Percentiles rank a stretch among this genome's conserved stretches.
phyloP scores from a whole-genome alignment of 35 echinoderm and acorn worm genomes.

The Patiria miniata region DNA sequence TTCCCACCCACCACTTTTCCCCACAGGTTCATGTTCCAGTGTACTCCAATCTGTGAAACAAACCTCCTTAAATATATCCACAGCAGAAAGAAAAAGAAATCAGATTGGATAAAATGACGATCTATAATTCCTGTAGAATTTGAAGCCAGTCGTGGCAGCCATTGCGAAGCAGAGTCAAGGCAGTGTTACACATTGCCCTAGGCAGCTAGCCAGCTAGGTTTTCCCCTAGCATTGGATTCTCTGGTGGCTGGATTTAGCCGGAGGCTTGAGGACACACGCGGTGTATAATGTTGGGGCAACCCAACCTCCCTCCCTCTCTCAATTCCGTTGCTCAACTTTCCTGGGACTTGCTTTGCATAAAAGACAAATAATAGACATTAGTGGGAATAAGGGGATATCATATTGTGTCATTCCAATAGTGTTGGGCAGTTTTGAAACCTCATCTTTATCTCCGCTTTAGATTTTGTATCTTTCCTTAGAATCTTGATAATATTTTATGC shows the following conservation, averaged over 20 bases:
- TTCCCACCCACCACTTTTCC: too few relatives aligned
- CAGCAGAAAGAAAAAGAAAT: too few relatives aligned
- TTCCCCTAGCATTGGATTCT: neutral
- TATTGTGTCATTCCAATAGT: too few relatives aligned
- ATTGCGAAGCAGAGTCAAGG: neutral
- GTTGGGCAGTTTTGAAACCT: too few relatives aligned
- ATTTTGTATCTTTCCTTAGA: too few relatives aligned
- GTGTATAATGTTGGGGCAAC: neutral
- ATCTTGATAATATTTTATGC: too few relatives aligned
- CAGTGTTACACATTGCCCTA: slow-evolving; percentile 15
- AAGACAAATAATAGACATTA: too few relatives aligned
- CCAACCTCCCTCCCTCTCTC: neutral
- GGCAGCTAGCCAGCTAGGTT: neutral
- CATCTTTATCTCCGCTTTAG: too few relatives aligned
- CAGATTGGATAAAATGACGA: neutral
- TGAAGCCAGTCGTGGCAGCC: neutral
- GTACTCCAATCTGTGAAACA: too few relatives aligned
- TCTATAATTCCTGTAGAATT: slow-evolving; percentile 10
- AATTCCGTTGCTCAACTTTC: neutral
- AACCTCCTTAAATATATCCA: too few relatives aligned
- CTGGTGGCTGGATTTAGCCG: neutral
- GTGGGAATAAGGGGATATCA: too few relatives aligned
- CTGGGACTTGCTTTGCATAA: neutral
- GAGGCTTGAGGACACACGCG: neutral
- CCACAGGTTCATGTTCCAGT: too few relatives aligned